phyloP scores from a whole-genome alignment of 2,113 vertebrate species.

The Dasyprocta punctata region DNA sequence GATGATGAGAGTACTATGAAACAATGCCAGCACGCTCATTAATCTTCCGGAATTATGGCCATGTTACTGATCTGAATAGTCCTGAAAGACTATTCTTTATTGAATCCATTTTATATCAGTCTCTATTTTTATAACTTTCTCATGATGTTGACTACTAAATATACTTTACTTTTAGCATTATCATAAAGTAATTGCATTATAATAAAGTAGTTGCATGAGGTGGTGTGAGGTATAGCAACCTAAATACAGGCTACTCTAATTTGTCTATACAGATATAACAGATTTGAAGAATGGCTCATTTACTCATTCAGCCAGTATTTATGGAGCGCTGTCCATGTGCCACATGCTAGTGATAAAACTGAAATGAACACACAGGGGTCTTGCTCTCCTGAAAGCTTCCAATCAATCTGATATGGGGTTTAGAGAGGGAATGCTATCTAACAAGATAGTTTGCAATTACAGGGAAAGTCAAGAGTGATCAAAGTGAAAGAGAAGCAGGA shows the following conservation, averaged over 20 bases:
- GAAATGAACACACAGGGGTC: not conserved
- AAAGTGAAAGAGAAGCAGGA: not conserved
- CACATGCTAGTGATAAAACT: not conserved
- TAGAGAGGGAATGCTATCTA: not conserved
- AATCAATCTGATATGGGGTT: not conserved
- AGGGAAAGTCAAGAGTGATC: not conserved
- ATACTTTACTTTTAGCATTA: not conserved
- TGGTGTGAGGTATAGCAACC: not conserved
- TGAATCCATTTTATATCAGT: not conserved
- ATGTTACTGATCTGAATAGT: not conserved
- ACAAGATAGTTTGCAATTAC: not conserved
- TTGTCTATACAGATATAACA: not conserved
- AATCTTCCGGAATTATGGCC: not conserved
- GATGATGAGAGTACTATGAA: not conserved
- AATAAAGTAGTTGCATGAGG: not conserved
- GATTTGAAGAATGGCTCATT: not conserved
- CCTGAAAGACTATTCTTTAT: conserved; percentile 1
- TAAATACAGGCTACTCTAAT: not conserved
- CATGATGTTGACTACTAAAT: not conserved
- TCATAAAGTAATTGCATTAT: not conserved
- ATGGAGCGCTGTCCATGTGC: not conserved
- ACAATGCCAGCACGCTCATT: not conserved
- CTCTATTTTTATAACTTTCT: not conserved
- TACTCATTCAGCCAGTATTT: not conserved
- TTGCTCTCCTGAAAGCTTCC: not conserved